phyloP scores from a whole-genome alignment of 2,113 vertebrate genomes.

The Dissostichus mawsoni region DNA sequence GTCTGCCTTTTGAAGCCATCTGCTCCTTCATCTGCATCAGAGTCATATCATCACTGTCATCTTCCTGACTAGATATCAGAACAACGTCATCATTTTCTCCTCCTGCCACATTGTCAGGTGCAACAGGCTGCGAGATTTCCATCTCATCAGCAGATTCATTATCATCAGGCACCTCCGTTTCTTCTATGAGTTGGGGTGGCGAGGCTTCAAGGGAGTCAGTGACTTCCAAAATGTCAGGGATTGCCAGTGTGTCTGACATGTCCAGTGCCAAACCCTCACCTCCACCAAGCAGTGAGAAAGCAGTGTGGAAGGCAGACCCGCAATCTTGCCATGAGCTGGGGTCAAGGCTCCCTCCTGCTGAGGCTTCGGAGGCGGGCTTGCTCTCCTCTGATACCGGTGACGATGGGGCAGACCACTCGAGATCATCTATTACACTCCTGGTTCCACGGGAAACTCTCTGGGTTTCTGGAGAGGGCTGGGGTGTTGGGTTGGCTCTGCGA shows the following conservation, averaged over 20 bases:
- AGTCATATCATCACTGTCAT: constrained; percentile 87
- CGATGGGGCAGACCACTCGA: constrained; percentile 85
- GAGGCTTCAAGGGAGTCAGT: neutral
- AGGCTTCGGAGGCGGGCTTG: constrained; percentile 75
- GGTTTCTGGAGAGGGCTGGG: constrained; percentile 31
- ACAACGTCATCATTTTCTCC: constrained; percentile 46
- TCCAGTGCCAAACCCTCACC: constrained; percentile 61
- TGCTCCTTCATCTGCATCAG: constrained; percentile 84
- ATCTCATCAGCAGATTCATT: constrained; percentile 25
- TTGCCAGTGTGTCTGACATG: constrained; percentile 35
- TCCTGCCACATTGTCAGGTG: neutral
- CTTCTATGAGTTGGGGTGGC: constrained; percentile 26
- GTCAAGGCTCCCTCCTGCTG: constrained; percentile 83
- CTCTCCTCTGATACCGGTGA: constrained; percentile 85
- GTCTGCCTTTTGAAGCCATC: constrained; percentile 47
- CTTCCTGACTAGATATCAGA: constrained; percentile 75
- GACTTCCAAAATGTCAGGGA: constrained; percentile 49
- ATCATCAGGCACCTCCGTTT: constrained; percentile 36
- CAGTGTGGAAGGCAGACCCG: constrained; percentile 80
- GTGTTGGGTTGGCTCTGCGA: constrained; percentile 82
- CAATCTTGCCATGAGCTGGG: constrained; percentile 76
- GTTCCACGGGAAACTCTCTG: constrained; percentile 76
- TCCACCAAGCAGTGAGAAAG: constrained; percentile 77
- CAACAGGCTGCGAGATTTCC: constrained; percentile 10
- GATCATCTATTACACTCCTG: constrained; percentile 71